Conservation (phyloP, 2,888 invertebrate species). For the Acleris emargana region DNA sequence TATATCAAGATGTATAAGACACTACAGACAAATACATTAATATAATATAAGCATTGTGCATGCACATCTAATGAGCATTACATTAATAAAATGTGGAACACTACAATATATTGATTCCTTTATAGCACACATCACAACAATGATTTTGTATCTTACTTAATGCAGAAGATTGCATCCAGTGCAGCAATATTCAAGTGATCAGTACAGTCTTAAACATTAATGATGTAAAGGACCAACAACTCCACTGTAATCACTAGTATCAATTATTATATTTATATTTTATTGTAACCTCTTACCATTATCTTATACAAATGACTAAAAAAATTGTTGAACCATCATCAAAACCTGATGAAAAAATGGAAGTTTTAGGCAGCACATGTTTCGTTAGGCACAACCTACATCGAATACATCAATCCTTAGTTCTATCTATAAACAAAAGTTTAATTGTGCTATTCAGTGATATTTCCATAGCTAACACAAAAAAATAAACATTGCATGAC, state of each 20-base stretch:
- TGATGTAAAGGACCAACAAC: too few species aligned
- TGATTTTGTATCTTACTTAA: constrained; percentile 4
- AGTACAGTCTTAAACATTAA: too few species aligned
- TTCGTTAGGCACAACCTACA: constrained; percentile 25
- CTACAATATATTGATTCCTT: constrained; percentile 45
- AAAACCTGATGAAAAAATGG: constrained; percentile 3
- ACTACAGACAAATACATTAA: constrained; percentile 29
- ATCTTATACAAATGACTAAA: not conserved
- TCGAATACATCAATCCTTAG: constrained; percentile 18
- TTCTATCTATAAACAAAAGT: constrained; percentile 9
- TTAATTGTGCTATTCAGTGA: constrained; percentile 10
- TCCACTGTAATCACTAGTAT: too few species aligned
- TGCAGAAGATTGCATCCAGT: constrained; percentile 1
- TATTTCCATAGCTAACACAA: not conserved
- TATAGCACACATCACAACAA: constrained; percentile 18
- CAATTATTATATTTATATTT: too few species aligned
- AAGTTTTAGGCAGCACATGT: constrained; percentile 24
- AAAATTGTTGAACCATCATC: not conserved
- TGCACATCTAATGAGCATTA: constrained; percentile 33
- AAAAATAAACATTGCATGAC: constrained; percentile 2
- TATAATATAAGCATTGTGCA: constrained; percentile 31
- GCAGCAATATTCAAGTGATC: not conserved
- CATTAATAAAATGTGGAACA: constrained; percentile 48
- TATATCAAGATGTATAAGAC: constrained; percentile 45
- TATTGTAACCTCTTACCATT: not conserved